A percentile compares a stretch with the other conserved stretches of the same genome.
These are phyloP conservation scores for Trachurus trachurus DNA, from an alignment of 2,797 vertebrate species.

Conservation along the genomic window DNA sequence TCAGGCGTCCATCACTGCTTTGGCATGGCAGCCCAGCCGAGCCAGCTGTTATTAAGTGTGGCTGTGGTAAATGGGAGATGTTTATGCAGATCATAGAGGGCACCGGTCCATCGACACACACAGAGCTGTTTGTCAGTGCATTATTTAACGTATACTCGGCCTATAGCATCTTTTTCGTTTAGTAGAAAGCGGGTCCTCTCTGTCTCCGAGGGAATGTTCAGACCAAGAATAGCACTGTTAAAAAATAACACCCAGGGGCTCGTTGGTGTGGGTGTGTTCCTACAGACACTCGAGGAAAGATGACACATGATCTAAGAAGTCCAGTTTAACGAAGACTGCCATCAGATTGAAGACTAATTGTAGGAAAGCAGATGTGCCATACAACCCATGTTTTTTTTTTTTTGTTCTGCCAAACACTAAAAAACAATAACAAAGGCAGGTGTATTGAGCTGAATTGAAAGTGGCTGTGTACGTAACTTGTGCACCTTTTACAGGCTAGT, in stretches of 20 bases:
- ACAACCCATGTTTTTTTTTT: not conserved
- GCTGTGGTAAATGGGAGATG: conserved; percentile 38
- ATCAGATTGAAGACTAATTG: not conserved
- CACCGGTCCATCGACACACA: conserved; percentile 38
- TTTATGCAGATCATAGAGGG: conserved; percentile 54
- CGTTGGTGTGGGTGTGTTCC: conserved; percentile 7
- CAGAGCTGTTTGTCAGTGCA: conserved; percentile 27
- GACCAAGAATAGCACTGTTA: conserved; percentile 1
- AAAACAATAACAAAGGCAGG: not conserved
- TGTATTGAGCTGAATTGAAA: not conserved
- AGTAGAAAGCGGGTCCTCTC: not conserved
- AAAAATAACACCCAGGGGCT: conserved; percentile 1
- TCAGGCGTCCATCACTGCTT: conserved; percentile 53
- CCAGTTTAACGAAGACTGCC: not conserved
- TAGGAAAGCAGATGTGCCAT: not conserved
- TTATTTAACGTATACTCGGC: conserved; percentile 32
- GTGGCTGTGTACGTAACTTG: not conserved
- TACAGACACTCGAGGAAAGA: not conserved
- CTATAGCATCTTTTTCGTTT: conserved; percentile 9
- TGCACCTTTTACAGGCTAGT: not conserved
- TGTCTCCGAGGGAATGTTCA: conserved; percentile 4
- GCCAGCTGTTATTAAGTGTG: conserved; percentile 52
- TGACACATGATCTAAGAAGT: not conserved
- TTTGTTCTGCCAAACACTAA: not conserved
- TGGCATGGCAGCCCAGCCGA: conserved; percentile 41